phyloP scores from a whole-genome alignment of 2,888 invertebrate species.

The Eristalinus sepulchralis region DNA sequence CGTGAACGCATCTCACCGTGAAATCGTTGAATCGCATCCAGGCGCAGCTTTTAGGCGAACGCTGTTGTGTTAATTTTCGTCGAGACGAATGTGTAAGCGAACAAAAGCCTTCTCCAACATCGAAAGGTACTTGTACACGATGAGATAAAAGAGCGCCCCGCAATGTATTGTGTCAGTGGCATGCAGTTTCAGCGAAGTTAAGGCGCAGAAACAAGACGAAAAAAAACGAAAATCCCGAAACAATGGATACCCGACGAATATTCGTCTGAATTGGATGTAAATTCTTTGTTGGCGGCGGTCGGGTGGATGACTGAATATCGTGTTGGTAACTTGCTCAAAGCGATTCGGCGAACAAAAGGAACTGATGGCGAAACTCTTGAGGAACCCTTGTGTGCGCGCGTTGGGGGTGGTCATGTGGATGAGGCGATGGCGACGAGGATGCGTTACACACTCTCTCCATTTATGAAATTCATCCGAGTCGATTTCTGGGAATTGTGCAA shows the following conservation, averaged over 20 bases:
- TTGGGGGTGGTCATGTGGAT: background rate
- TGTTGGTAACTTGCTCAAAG: background rate
- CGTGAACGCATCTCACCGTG: background rate
- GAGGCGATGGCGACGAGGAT: background rate
- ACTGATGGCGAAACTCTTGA: background rate
- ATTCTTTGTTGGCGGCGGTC: background rate
- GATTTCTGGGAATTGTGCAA: no score
- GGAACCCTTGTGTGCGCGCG: background rate
- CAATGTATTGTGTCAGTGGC: background rate
- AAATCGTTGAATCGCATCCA: background rate
- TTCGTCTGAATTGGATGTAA: background rate
- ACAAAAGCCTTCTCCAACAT: background rate
- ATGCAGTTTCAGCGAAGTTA: background rate
- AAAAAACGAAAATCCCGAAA: background rate
- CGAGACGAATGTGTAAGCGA: background rate
- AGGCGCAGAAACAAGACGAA: background rate
- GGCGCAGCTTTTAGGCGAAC: background rate
- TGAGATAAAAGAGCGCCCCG: background rate
- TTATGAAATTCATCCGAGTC: no score
- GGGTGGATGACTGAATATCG: background rate
- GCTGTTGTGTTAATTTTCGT: background rate
- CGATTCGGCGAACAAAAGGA: background rate
- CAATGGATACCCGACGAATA: background rate
- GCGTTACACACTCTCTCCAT: no score
- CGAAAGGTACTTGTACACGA: background rate